Evolutionary conservation across 2,113 vertebrate species (phyloP).

Genomic region (Pelvicachromis taeniatus): DNA sequence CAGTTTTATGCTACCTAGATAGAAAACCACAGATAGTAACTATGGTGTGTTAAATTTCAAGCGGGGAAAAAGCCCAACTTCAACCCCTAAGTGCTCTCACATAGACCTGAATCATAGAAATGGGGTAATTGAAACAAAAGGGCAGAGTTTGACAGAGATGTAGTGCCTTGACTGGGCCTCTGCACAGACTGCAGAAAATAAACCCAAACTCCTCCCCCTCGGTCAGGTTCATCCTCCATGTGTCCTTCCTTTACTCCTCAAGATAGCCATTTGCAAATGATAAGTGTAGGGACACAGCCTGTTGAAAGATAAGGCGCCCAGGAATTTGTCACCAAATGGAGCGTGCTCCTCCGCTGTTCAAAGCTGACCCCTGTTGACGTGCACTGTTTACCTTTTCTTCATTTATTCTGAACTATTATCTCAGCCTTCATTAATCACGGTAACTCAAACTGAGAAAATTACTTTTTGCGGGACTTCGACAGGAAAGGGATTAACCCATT

Average conservation of each 20-base stretch:
- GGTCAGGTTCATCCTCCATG: slow-evolving; percentile 46
- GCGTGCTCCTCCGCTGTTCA: slow-evolving; percentile 42
- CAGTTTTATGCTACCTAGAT: slow-evolving; percentile 22
- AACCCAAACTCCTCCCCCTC: slow-evolving; percentile 51
- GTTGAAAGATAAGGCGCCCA: slow-evolving; percentile 49
- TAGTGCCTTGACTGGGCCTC: slow-evolving; percentile 47
- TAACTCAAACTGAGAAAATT: slow-evolving; percentile 22
- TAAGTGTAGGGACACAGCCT: slow-evolving; percentile 43
- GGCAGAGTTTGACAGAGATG: slow-evolving; percentile 71
- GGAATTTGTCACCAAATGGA: slow-evolving; percentile 67
- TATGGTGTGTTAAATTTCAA: background rate
- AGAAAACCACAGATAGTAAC: slow-evolving; percentile 4
- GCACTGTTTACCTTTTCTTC: slow-evolving; percentile 61
- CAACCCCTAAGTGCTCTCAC: slow-evolving; percentile 43
- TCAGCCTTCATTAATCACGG: slow-evolving; percentile 59
- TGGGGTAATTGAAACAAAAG: slow-evolving; percentile 72
- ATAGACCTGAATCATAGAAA: slow-evolving; percentile 64
- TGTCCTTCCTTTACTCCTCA: slow-evolving; percentile 52
- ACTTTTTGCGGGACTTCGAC: background rate
- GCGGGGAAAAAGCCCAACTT: slow-evolving; percentile 20
- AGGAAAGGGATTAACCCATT: background rate
- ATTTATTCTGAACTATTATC: slow-evolving; percentile 58
- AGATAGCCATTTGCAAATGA: slow-evolving; percentile 63
- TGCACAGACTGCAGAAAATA: slow-evolving; percentile 67
- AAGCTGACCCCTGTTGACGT: slow-evolving; percentile 57